Evolutionary conservation across 2,888 invertebrate genomes (phyloP), one percentile per base, ranked within the genome.

Genomic region (Tipula vernalis): DNA sequence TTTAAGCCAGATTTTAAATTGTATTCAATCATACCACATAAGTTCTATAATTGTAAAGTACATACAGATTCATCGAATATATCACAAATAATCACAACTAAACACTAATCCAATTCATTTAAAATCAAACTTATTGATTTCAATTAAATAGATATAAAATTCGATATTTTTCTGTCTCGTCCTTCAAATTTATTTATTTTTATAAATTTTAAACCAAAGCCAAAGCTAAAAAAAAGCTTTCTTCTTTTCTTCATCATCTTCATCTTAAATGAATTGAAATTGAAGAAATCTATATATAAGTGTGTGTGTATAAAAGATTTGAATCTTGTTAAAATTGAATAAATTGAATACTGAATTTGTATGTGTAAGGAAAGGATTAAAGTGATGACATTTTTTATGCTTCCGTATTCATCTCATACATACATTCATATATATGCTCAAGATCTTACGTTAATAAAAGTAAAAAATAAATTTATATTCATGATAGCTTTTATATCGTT

Each of bases 401-500:
- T 71, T 71, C 71, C 71, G 71, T 71, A 28, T 71, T 71, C 71
- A 71, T 71, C 71, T 71, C 71, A 10, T 71, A 18, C 28, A 71
- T 28, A 10, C 10, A 28, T 71, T 28, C 28, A 10, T 10, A 28
- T 28, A 10, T 71, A 71, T 71, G 71, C n/a, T 71, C 28, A 71
- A 71, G 71, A 71, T 71, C 71, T 71, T 71, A 71, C 28, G 71
- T 71, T 71, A 71, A 71, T 71, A 71, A 28, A 15, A 28, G 28
- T 28, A 71, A 71, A 71, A 12, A 71, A 57, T 8, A 44, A 71
- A 71, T 71, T 28, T 71, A 28, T 71, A 71, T 71, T 71, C 71
- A 71, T 71, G 71, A 71, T 71, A 71, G 71, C 71, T 71, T 71
- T 71, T 71, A 71, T 71, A 71, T 71, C 71, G 71, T 71, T 71